Evolutionary conservation across 2,113 vertebrate species (phyloP), one percentile per base, ranked within the genome.

Genomic region (Cyphomyrus discorhynchus): DNA sequence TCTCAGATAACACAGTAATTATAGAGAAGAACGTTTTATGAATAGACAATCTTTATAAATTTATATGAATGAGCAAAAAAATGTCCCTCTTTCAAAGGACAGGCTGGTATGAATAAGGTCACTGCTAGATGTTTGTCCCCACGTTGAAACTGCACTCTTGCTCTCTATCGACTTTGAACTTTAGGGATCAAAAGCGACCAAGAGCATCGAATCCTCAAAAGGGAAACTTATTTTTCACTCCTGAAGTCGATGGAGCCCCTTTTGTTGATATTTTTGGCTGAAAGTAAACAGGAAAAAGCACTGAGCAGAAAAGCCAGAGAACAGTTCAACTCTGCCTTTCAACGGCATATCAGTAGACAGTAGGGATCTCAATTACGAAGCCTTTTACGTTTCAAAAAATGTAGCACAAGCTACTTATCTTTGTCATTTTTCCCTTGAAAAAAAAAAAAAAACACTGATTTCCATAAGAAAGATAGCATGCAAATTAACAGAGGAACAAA

Each of bases 391-490:
- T 96, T 96, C 95, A 96, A 97, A 97, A 97, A 96, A 96, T 96
- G 96, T 92, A 97, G 96, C 96, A 96, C 96, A 96, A 96, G 95
- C 97, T 97, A 96, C 96, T 95, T 96, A 90, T 95, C 92, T 92
- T 90, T 93, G 91, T 93, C 92, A 91, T 82, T 91, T 92, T 89
- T 91, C 92, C 91, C 91, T 90, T 92, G 92, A 93, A 97, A 91
- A 95, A 97, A 91, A 95, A 95, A 97, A 97, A 93, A 91, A 97
- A 93, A 91, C 97, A 96, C 97, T 96, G 96, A 99, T 99, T 99
- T 99, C 97, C 98, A 99, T 98, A 97, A 98, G 97, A 99, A 99
- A 98, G 98, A 97, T 97, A 96, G 96, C 96, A 96, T 94, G 96
- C 95, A 96, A 96, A 97, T 97, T 97, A 97, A 97, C 96, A 96